Evolutionary conservation across 2,888 invertebrate genomes (phyloP), one percentile per base, ranked within the genome.

Genomic region (Euzetes globulus): DNA sequence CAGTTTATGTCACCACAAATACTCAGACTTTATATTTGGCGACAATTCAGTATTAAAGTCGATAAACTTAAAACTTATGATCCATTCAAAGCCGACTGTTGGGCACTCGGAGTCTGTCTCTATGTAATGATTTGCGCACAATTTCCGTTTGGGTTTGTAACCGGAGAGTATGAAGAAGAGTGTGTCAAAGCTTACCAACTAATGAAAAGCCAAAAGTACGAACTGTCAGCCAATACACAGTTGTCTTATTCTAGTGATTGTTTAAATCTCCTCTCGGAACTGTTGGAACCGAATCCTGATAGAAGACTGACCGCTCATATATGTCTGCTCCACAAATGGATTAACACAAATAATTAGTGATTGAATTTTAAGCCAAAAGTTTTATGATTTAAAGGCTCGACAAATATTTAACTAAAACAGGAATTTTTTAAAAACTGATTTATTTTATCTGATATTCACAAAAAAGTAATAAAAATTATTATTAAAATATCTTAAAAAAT

Each of bases 1-100:
- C 3, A 37, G 15, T 68, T 37, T 15, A 68, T 68, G 68, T 68
- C 68, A 6, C 68, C 68, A 1, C 68, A 68, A 45, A 19, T 68
- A 15, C 5, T 68, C n/a, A 68, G 37, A 68, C 68, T 68, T 22
- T 22, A 41, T 15, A 41, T 68, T 3, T 41, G 22, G 1, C 3
- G 19, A 6, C n/a, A 22, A 5, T 37, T 68, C 17, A 13, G 22
- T 1, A 9, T n/a, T 13, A 68, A 68, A 45, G 41, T 68, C 25
- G 68, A n/a, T 15, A 68, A 68, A 68, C 15, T 68, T 1, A 5
- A 19, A 15, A 19, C 15, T 9, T 37, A 19, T 19, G 41, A 68
- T 19, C 41, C 68, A 5, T 68, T 68, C 11, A 1, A 6, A 9
- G 68, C 68, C 9, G 68, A 68, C 33, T 22, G 19, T 22, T 68